These are phyloP conservation scores for Tribolium freemani DNA, from an alignment of 2,888 invertebrate species.

Conservation along the genomic window DNA sequence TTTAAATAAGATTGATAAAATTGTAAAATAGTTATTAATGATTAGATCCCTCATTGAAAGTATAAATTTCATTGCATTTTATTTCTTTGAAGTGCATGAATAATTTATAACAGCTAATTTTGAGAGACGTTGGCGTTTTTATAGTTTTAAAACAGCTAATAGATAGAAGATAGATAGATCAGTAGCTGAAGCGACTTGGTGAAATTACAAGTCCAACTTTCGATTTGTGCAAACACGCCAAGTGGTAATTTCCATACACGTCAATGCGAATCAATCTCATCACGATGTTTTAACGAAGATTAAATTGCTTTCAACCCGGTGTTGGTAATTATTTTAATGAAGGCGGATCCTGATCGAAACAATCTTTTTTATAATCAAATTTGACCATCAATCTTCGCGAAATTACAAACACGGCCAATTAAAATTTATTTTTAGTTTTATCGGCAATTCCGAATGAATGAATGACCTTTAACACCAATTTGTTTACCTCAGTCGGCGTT, in stretches of 20 bases:
- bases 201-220: not conserved
- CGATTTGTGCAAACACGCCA: conserved; percentile 47
- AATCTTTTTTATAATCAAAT: conserved; percentile 2
- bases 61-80: too few relatives aligned
- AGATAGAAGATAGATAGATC: too few relatives aligned
- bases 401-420: conserved; percentile 23
- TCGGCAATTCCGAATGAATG: conserved; percentile 1
- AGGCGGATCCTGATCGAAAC: conserved; percentile 9
- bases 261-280: conserved; percentile 48
- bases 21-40: too few relatives aligned
- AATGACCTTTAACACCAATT: conserved; percentile 21
- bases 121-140: too few relatives aligned
- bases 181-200: not conserved
- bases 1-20: too few relatives aligned
- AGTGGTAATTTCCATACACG: conserved; percentile 48
- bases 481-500: not conserved
- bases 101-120: too few relatives aligned
- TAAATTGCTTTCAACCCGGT: conserved; percentile 40
- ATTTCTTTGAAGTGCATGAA: too few relatives aligned
- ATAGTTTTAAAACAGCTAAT: too few relatives aligned
- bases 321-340: conserved; percentile 38
- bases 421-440: conserved; percentile 35
- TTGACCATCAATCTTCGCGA: conserved; percentile 36
- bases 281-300: conserved; percentile 48
- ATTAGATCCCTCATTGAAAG: too few relatives aligned